A percentile compares a stretch with the other conserved stretches of the same genome.
Evolutionary conservation across 1,140 invertebrate genomes (phyloP).

Genomic region (Euwallacea fornicatus): DNA sequence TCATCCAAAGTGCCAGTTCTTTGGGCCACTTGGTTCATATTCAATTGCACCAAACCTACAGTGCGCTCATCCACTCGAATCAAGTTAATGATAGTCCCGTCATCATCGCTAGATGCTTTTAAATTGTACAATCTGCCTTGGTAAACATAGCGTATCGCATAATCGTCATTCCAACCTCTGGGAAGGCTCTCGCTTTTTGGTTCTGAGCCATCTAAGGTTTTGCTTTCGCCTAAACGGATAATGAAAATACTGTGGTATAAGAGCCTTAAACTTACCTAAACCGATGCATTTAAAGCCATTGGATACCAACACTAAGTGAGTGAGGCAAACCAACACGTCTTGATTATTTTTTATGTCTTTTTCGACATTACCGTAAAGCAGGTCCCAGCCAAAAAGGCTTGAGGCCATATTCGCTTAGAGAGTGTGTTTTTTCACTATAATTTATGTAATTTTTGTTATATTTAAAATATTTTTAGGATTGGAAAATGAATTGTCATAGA

Average conservation of each 20-base stretch:
- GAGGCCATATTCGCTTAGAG: conserved; percentile 43
- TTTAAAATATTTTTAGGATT: too few relatives aligned
- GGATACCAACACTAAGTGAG: conserved; percentile 72
- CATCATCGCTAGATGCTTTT: conserved; percentile 58
- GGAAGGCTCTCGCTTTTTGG: conserved; percentile 68
- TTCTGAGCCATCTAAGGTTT: conserved; percentile 63
- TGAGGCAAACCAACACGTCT: conserved; percentile 68
- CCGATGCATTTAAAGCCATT: conserved; percentile 73
- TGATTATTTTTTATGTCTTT: conserved; percentile 66
- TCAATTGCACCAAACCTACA: conserved; percentile 49
- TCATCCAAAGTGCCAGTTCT: conserved; percentile 50
- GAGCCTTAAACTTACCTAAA: conserved; percentile 50
- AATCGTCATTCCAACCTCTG: conserved; percentile 68
- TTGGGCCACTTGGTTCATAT: conserved; percentile 44
- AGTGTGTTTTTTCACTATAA: conserved; percentile 15
- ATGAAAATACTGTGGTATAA: too few relatives aligned
- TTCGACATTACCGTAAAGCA: conserved; percentile 65
- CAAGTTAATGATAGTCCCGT: conserved; percentile 51
- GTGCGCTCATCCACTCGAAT: conserved; percentile 50
- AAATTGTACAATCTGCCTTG: conserved; percentile 68
- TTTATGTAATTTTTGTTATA: conserved; percentile 7
- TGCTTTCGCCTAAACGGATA: conserved; percentile 60
- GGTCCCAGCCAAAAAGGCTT: conserved; percentile 72
- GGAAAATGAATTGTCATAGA: conserved; percentile 19
- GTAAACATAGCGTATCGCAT: conserved; percentile 67